Evolutionary conservation across 2,113 vertebrate genomes (phyloP), one percentile per base, ranked within the genome.

Genomic region (Mesoclemmys tuberculata): DNA sequence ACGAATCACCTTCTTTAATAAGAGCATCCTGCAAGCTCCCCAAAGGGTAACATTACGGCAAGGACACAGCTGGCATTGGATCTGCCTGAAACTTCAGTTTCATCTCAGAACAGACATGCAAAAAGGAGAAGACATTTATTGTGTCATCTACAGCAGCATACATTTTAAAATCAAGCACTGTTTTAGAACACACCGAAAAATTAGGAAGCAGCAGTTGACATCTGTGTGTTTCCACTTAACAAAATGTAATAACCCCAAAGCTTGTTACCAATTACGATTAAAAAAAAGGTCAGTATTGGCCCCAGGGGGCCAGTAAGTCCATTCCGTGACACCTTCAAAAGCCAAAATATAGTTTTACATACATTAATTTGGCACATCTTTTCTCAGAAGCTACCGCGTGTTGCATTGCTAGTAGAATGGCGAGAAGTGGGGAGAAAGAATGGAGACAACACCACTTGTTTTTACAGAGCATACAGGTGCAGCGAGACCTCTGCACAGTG

Each of bases 71-170:
- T 54, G 56, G 9, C 24, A 10, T 21, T 71, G 64, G 19, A 56
- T 92, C 22, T 46, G 21, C 52, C 96, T 87, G 87, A 95, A 90
- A 95, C 87, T 95, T 86, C 31, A 90, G 83, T 93, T 95, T 94
- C 90, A 85, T 54, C 85, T 91, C 87, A 83, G 84, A 95, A 95
- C 82, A 87, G 88, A 91, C 96, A 56, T 93, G 51, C 88, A 94
- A 96, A 98, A 97, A 97, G 88, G 87, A 80, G 74, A 97, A 98
- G 96, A 98, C 98, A 97, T 98, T 98, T 98, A 98, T 98, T 98
- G 97, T 97, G 91, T 97, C 96, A 94, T 96, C 97, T 98, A 97
- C 95, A 98, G 97, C 93, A 97, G 88, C 94, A 54, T 94, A 98
- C 94, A 96, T 95, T 93, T 95, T 96, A 97, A 98, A 97, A 96